Percentiles rank a stretch among this genome's conserved stretches.
Conservation (phyloP, 2,797 vertebrate species). For the Knipowitschia caucasica region DNA sequence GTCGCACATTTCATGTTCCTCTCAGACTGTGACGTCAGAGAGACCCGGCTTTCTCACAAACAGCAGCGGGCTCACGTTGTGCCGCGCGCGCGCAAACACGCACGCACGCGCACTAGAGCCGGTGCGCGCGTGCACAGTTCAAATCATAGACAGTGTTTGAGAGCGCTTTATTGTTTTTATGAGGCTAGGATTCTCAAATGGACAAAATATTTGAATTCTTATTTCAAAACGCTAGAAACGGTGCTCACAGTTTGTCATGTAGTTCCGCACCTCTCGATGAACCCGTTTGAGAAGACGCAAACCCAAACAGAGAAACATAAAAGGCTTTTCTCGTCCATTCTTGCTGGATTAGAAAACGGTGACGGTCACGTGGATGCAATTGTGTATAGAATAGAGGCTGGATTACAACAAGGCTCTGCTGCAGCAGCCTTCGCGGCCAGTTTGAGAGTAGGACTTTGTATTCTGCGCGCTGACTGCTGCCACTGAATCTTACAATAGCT, state of each 20-base stretch:
- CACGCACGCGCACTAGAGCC: slow-evolving; percentile 4
- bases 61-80: slow-evolving; percentile 40
- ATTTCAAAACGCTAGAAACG: neutral
- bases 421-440: slow-evolving; percentile 34
- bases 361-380: slow-evolving; percentile 68
- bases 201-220: neutral
- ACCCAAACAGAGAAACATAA: slow-evolving; percentile 27
- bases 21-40: slow-evolving; percentile 75
- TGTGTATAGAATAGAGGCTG: slow-evolving; percentile 54
- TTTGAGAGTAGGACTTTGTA: slow-evolving; percentile 32
- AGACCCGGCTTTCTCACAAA: slow-evolving; percentile 58
- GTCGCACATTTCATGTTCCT: slow-evolving; percentile 65
- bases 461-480: slow-evolving; percentile 35
- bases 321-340: slow-evolving; percentile 56
- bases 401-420: slow-evolving; percentile 45
- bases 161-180: neutral
- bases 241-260: neutral
- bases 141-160: neutral
- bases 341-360: slow-evolving; percentile 67
- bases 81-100: slow-evolving; percentile 17
- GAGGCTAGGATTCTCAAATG: neutral
- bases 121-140: neutral
- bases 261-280: slow-evolving; percentile 2
- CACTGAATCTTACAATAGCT: slow-evolving; percentile 32
- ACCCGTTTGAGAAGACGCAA: slow-evolving; percentile 7